Percentiles rank a stretch among this genome's conserved stretches.
Conservation (phyloP, 1,140 invertebrate genomes). For the Achroia grisella region DNA sequence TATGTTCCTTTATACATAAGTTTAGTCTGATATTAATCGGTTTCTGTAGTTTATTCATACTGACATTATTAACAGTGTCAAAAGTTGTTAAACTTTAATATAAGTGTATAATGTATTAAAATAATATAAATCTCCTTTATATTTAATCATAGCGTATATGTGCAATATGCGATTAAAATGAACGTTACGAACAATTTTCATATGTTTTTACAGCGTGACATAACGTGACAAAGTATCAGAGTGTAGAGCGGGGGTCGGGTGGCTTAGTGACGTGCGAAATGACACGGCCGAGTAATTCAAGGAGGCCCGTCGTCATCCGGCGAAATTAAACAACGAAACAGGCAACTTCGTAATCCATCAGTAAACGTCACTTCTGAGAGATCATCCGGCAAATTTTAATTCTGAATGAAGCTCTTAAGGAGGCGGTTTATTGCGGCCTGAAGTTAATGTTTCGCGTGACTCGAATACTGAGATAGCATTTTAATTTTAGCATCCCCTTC, state of each 20-base stretch:
- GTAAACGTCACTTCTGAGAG: conserved; percentile 46
- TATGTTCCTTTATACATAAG: too few relatives aligned
- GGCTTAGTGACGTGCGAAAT: neutral
- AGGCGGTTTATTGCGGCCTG: conserved; percentile 60
- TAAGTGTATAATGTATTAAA: too few relatives aligned
- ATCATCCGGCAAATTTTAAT: conserved; percentile 71
- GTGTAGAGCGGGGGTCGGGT: neutral
- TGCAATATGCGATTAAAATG: too few relatives aligned
- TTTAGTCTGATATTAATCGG: too few relatives aligned
- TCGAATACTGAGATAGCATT: conserved; percentile 66
- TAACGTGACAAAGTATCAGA: neutral
- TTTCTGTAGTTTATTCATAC: too few relatives aligned
- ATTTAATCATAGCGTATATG: too few relatives aligned
- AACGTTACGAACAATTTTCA: too few relatives aligned
- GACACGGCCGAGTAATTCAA: conserved; percentile 3
- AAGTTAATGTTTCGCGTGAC: conserved; percentile 72
- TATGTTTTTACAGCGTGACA: neutral
- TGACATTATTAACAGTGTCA: too few relatives aligned
- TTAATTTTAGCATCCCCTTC: conserved; percentile 59
- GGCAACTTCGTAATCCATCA: conserved; percentile 64
- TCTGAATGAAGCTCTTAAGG: conserved; percentile 64
- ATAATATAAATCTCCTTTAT: too few relatives aligned
- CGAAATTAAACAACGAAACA: conserved; percentile 51
- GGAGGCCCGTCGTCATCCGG: conserved; percentile 4
- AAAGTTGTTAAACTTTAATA: too few relatives aligned